These are phyloP conservation scores for Sardina pilchardus DNA, from an alignment of 2,113 vertebrate genomes.

Conservation along the genomic window DNA sequence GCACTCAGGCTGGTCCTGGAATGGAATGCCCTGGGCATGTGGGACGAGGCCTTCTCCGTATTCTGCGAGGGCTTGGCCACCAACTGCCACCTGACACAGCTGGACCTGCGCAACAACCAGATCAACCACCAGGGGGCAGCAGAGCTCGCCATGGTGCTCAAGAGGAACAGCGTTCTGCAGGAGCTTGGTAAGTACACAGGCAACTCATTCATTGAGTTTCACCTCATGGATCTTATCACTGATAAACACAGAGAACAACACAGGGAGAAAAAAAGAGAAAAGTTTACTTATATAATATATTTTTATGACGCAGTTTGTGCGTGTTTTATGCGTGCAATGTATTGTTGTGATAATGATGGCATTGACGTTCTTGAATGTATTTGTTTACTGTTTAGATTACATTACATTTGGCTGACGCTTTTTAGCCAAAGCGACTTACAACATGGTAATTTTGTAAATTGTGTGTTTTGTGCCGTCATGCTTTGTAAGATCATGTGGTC, in stretches of 20 bases:
- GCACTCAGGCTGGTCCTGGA: constrained; percentile 83
- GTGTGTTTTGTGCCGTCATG: neutral
- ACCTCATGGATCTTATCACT: too few species aligned
- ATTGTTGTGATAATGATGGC: neutral
- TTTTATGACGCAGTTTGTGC: too few species aligned
- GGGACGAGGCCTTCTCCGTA: constrained; percentile 84
- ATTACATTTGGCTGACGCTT: too few species aligned
- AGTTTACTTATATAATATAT: too few species aligned
- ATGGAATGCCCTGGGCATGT: constrained; percentile 89
- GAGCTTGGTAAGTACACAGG: constrained; percentile 63
- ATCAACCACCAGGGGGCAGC: constrained; percentile 86
- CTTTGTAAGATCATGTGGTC: neutral
- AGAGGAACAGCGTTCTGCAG: constrained; percentile 75
- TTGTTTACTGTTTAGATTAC: too few species aligned
- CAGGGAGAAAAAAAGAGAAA: too few species aligned
- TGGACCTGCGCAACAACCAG: constrained; percentile 96
- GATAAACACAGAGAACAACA: too few species aligned
- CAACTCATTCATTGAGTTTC: too few species aligned
- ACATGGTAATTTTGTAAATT: too few species aligned
- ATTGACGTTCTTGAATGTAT: neutral
- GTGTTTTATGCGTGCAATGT: too few species aligned
- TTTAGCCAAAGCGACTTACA: too few species aligned
- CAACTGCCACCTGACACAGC: constrained; percentile 71
- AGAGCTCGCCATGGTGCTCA: constrained; percentile 80
- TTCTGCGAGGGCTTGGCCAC: constrained; percentile 84